Conservation (phyloP, 2,113 vertebrate species). For the Butorides virescens region DNA sequence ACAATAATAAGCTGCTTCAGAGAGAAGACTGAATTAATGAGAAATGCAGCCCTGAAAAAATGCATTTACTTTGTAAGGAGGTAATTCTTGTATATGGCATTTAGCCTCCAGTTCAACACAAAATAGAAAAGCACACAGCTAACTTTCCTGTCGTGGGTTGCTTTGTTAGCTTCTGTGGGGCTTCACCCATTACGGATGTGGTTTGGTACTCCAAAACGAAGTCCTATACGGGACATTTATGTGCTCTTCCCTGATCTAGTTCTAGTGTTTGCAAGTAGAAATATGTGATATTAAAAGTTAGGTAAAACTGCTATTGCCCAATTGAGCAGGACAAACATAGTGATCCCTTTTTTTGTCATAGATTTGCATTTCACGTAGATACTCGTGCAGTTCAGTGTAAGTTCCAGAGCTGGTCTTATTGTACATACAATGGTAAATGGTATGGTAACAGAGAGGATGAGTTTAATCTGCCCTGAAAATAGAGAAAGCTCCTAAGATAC, state of each 20-base stretch:
- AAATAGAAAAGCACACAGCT: not conserved
- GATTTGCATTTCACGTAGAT: not conserved
- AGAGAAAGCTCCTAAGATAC: not conserved
- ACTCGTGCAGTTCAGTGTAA: accelerated
- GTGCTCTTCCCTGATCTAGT: not conserved
- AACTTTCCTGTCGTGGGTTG: not conserved
- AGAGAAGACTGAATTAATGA: not conserved
- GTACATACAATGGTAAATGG: not conserved
- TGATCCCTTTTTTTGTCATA: not conserved
- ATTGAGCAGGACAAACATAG: not conserved
- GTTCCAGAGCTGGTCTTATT: not conserved
- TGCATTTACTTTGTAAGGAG: not conserved
- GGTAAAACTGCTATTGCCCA: not conserved
- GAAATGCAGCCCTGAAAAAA: not conserved
- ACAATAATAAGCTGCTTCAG: not conserved
- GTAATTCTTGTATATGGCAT: not conserved
- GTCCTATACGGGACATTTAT: not conserved
- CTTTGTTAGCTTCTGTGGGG: not conserved
- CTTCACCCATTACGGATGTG: not conserved
- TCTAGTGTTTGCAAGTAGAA: not conserved
- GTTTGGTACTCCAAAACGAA: not conserved
- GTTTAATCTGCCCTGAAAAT: not conserved
- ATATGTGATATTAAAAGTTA: not conserved
- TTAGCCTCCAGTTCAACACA: not conserved
- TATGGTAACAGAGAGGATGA: not conserved